Base-by-base conservation (phyloP, 2,113 vertebrate species). In the Saccopteryx leptura region DNA sequence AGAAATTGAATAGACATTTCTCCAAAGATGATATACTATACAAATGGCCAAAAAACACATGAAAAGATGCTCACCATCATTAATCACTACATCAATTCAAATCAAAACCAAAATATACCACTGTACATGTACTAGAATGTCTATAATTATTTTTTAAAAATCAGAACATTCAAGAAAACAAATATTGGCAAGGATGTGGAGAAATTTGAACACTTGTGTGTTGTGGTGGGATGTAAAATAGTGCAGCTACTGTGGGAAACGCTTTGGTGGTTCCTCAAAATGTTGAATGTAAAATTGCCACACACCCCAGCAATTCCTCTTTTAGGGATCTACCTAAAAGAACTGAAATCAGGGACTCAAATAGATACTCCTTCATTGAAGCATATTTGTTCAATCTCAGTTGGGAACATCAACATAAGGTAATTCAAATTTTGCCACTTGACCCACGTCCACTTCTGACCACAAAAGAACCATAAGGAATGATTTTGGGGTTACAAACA, bases 71-170 rank as follows among this genome's bases (percentile, higher is more conserved):
- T 39, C 50, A 72, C 28, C 10, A 39, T 92, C 13, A 46, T 93
- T 83, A 83, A 76, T 52, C 68, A 88, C 46, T 21, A 69, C 19
- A 18, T 46, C 92, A 82, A 82, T 95, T 10, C 33, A 90, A 92
- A 60, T 75, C 6, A 81, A 85, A 72, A 50, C 13, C 13, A 61
- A 65, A 65, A 21, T 50, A 74, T 80, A 31, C 17, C 21, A 68
- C 31, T 78, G 48, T 52, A 48, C 11, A 95, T 17, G 1, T 23
- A 76, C n/a, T 69, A 90, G 31, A 39, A 52, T 71, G 26, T 60
- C 72, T 79, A 7, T 21, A 85, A 54, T n/a, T 56, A 69, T 24
- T 56, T 46, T 39, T 28, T 15, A 61, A 84, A 71, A 24, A 63
- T 9, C 26, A 18, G 24, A 26, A 86, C 31, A 39, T 33, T 33